A percentile compares a stretch with the other conserved stretches of the same genome.
Evolutionary conservation across 2,888 invertebrate genomes (phyloP).

Genomic region (Drosophila borborema): DNA sequence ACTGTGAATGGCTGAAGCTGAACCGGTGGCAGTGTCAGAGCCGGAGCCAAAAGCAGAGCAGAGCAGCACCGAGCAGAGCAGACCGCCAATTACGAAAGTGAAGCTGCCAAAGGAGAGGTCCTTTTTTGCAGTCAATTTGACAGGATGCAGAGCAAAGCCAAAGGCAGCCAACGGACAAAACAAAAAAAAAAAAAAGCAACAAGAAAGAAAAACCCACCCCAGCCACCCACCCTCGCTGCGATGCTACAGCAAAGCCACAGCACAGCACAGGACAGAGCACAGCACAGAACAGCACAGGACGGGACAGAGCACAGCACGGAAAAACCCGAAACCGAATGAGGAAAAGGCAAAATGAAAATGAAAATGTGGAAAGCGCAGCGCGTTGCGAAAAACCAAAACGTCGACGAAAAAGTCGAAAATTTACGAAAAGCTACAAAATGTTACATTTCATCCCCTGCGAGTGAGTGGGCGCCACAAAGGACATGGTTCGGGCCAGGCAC

Average conservation of each 20-base stretch:
- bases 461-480: conserved; percentile 30
- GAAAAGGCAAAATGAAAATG: conserved; percentile 32
- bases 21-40: conserved; percentile 10
- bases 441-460: conserved; percentile 78
- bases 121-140: conserved; percentile 83
- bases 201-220: conserved; percentile 25
- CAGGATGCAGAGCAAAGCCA: conserved; percentile 80
- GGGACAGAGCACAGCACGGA: conserved; percentile 22
- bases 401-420: conserved; percentile 78
- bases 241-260: conserved; percentile 41
- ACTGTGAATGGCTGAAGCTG: conserved; percentile 70
- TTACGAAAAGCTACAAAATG: conserved; percentile 82
- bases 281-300: conserved; percentile 33
- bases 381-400: conserved; percentile 67
- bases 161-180: conserved; percentile 63
- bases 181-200: not conserved
- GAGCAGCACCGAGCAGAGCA: conserved; percentile 64
- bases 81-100: conserved; percentile 83
- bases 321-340: conserved; percentile 47
- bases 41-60: conserved; percentile 22
- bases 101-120: conserved; percentile 82
- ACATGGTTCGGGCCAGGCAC: conserved; percentile 6
- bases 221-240: conserved; percentile 32
- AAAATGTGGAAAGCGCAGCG: conserved; percentile 55
- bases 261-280: conserved; percentile 36